Conservation (phyloP, 2,888 invertebrate genomes). For the Thyatira batis region DNA sequence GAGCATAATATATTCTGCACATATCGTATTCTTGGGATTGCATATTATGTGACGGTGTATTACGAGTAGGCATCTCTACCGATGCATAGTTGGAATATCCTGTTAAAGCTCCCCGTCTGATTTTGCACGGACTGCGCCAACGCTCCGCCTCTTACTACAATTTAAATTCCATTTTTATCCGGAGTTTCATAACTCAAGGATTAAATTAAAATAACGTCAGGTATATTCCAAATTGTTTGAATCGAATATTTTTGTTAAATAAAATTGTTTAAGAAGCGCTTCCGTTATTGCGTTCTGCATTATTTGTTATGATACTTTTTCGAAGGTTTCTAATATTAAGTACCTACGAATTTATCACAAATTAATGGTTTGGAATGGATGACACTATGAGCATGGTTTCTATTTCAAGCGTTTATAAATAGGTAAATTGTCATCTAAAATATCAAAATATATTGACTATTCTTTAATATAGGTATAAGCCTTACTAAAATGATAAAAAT, state of each 20-base stretch:
- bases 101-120: slow-evolving; percentile 14
- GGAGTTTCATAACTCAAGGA: slow-evolving; percentile 21
- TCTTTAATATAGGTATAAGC: too few species aligned
- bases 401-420: too few species aligned
- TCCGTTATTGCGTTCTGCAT: too few species aligned
- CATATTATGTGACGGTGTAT: neutral
- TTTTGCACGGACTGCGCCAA: slow-evolving; percentile 4
- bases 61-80: neutral
- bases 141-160: slow-evolving; percentile 11
- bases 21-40: neutral
- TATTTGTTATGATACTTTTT: neutral
- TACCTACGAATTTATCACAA: too few species aligned
- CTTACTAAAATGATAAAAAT: too few species aligned
- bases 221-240: slow-evolving; percentile 2
- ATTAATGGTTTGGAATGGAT: too few species aligned
- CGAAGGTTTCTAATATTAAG: too few species aligned
- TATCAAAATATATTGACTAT: too few species aligned
- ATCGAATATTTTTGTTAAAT: neutral
- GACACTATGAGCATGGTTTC: too few species aligned
- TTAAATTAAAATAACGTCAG: slow-evolving; percentile 9
- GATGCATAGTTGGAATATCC: slow-evolving; percentile 11
- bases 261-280: neutral
- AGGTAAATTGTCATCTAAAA: too few species aligned
- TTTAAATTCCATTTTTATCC: slow-evolving; percentile 25
- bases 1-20: neutral